A percentile compares a stretch with the other conserved stretches of the same genome.
Conservation (phyloP, 2,113 vertebrate species). For the Ovis canadensis region DNA sequence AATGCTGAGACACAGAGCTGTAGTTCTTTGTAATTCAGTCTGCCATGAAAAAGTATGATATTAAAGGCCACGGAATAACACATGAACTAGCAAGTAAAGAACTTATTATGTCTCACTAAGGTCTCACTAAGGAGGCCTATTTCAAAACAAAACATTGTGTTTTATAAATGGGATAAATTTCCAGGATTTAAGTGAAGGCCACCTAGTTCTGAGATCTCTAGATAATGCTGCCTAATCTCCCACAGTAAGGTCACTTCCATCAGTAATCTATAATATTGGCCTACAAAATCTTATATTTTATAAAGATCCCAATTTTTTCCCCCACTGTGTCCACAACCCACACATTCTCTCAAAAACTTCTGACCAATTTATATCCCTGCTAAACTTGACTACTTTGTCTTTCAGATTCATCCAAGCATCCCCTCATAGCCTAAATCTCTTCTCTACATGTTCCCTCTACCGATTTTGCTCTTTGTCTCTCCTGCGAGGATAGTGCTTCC, state of each 20-base stretch:
- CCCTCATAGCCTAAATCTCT: not conserved
- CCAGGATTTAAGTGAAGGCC: not conserved
- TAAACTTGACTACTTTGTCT: not conserved
- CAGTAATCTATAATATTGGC: not conserved
- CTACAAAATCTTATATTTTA: not conserved
- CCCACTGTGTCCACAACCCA: not conserved
- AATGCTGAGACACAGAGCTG: not conserved
- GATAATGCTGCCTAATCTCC: no score
- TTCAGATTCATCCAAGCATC: not conserved
- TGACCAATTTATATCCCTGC: not conserved
- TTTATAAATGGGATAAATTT: not conserved
- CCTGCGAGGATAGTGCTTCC: accelerated
- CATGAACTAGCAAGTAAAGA: not conserved
- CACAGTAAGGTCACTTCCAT: not conserved
- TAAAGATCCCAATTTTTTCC: not conserved
- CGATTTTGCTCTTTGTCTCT: not conserved
- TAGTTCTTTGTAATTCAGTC: not conserved
- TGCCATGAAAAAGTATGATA: not conserved
- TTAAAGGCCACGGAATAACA: not conserved
- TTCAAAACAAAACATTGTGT: not conserved
- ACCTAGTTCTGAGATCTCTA: not conserved
- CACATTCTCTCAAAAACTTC: not conserved
- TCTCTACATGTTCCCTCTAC: not conserved
- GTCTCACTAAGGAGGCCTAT: not conserved
- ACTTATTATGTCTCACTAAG: not conserved